A percentile compares a stretch with the other conserved stretches of the same genome.
phyloP scores from a whole-genome alignment of 2,113 vertebrate species.

The Epinephelus cyanopodus region DNA sequence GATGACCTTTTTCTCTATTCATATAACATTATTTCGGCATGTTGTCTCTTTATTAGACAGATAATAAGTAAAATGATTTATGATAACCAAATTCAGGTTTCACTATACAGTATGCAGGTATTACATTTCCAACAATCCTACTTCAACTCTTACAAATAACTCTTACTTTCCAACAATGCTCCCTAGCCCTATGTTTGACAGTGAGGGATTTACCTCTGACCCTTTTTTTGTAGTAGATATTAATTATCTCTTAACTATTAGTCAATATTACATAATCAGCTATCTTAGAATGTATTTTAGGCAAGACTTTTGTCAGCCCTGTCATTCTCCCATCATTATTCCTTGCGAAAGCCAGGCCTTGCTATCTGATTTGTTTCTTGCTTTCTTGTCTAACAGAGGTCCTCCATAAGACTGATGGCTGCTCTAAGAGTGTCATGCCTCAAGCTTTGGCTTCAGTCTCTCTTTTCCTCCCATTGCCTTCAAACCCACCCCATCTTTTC shows the following conservation, averaged over 20 bases:
- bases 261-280: neutral
- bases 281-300: neutral
- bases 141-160: no score
- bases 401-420: neutral
- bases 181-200: neutral
- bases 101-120: no score
- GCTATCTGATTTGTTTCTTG: neutral
- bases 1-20: neutral
- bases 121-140: no score
- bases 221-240: neutral
- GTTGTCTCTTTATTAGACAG: no score
- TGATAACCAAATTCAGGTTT: no score
- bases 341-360: neutral
- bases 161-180: no score
- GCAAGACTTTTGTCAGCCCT: neutral
- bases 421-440: conserved; percentile 14
- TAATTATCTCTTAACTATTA: neutral
- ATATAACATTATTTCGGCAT: no score
- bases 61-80: no score
- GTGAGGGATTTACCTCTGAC: neutral
- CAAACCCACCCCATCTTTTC: conserved; percentile 18
- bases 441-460: conserved; percentile 10
- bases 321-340: neutral
- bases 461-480: conserved; percentile 34
- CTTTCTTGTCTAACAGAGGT: neutral